Evolutionary conservation across 2,888 invertebrate genomes (phyloP), one percentile per base, ranked within the genome.

Genomic region (Xestia sexstrigata): DNA sequence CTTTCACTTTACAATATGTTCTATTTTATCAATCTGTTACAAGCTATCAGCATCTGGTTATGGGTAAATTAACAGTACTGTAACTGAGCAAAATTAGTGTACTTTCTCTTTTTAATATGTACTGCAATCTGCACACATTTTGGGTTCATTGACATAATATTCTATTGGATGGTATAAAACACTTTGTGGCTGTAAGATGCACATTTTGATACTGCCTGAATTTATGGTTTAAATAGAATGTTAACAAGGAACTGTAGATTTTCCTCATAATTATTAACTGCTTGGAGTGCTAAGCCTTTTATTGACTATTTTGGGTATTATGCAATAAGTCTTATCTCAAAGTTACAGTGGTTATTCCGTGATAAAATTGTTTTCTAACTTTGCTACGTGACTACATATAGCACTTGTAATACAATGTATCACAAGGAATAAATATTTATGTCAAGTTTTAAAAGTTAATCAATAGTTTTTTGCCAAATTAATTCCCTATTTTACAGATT

Each of bases 1-100:
- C 81, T 83, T 81, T 79, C 83, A 79, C 83, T 86, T 82, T 66
- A 0, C 7, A 15, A 26, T 68, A 17, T 65, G 30, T 23, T 49
- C n/a, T 52, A 30, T 45, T 60, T 49, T 58, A 60, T 45, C 13
- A 68, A 65, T 68, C 17, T 2, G 49, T 63, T 23, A 30, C 26
- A 55, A 45, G 30, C 3, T 39, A 47, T 8, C 9, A 15, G 17
- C 63, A 42, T 78, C 52, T 60, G 47, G n/a, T 35, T n/a, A 9
- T 30, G n/a, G 6, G 1, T n/a, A 26, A 17, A 17, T 45, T 45
- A 15, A 58, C 23, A 42, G 4, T 13, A 49, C n/a, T 35, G 2
- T 20, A 58, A n/a, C 11, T 13, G 30, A 23, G 13, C 39, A 42
- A n/a, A 63, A 45, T 39, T 4, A 45, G 8, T 52, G 3, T 17